A percentile compares a stretch with the other conserved stretches of the same genome.
Evolutionary conservation across 2,797 vertebrate species (phyloP).

Genomic region (Allobates femoralis): DNA sequence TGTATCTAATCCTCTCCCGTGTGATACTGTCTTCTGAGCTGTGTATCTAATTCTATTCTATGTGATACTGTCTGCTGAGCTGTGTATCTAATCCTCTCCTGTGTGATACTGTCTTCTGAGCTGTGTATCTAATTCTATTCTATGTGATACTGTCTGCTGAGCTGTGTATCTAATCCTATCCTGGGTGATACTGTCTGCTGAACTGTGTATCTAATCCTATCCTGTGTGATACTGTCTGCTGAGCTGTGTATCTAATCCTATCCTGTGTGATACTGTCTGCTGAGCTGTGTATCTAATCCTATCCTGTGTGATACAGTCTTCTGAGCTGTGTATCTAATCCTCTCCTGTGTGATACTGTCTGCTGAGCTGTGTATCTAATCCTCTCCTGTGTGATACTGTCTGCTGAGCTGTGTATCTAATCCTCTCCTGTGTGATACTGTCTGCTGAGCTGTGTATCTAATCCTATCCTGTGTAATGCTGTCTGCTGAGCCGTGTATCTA

Average conservation of each 20-base stretch:
- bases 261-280: background rate
- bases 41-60: background rate
- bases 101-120: background rate
- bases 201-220: background rate
- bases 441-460: background rate
- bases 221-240: too few species aligned
- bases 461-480: background rate
- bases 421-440: background rate
- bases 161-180: background rate
- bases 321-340: background rate
- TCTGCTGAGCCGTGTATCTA: background rate
- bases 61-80: too few species aligned
- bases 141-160: background rate
- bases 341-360: too few species aligned
- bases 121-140: background rate
- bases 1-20: conserved; percentile 3
- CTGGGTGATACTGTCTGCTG: background rate
- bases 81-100: background rate
- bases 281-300: background rate
- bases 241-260: background rate
- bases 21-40: background rate
- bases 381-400: background rate
- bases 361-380: background rate
- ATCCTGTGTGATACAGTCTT: background rate
- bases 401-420: conserved; percentile 3